A percentile compares a stretch with the other conserved stretches of the same genome.
Evolutionary conservation across 2,797 vertebrate genomes (phyloP).

Genomic region (Picus viridis): DNA sequence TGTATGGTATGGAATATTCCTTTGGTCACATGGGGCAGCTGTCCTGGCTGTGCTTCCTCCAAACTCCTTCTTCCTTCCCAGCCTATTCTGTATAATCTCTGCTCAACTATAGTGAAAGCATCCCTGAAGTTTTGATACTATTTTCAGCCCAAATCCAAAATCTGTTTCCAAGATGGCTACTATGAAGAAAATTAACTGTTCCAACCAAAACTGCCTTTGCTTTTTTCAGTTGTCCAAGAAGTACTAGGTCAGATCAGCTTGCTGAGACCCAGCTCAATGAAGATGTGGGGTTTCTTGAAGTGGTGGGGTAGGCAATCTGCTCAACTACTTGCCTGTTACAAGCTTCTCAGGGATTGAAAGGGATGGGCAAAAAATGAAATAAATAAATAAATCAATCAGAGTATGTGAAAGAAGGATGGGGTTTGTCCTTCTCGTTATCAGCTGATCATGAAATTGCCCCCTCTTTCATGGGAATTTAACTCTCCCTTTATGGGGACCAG

Average conservation of each 20-base stretch:
- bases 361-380: no score
- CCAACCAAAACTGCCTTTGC: neutral
- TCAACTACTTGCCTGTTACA: neutral
- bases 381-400: neutral
- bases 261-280: neutral
- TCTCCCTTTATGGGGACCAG: neutral
- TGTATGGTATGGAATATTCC: no score
- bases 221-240: neutral
- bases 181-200: neutral
- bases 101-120: fast-evolving
- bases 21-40: fast-evolving
- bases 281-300: neutral
- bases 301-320: fast-evolving
- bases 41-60: no score
- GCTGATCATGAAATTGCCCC: neutral
- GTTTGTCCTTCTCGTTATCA: neutral
- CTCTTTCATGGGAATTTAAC: neutral
- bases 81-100: fast-evolving
- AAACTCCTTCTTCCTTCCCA: fast-evolving
- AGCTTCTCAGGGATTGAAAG: neutral
- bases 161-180: fast-evolving
- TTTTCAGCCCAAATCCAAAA: neutral
- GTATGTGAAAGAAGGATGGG: neutral
- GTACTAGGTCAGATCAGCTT: neutral
- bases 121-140: neutral